Conservation (phyloP, 2,888 invertebrate genomes). For the Limnephilus lunatus region DNA sequence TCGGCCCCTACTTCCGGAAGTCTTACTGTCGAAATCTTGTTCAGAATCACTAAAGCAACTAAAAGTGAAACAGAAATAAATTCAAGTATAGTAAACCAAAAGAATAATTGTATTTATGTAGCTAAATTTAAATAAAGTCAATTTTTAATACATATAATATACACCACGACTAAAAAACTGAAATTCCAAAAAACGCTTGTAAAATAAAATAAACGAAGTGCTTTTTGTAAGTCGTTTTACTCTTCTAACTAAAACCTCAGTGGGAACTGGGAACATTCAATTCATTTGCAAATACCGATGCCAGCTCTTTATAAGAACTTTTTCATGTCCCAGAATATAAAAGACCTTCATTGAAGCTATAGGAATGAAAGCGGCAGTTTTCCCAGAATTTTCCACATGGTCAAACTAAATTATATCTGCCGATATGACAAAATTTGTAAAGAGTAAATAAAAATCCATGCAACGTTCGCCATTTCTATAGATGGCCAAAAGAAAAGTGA, state of each 20-base stretch:
- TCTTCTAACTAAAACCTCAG: neutral
- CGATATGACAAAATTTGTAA: slow-evolving; percentile 60
- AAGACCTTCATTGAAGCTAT: slow-evolving; percentile 13
- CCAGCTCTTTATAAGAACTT: slow-evolving; percentile 27
- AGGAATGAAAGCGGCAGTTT: slow-evolving; percentile 40
- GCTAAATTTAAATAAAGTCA: neutral
- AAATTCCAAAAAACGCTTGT: neutral
- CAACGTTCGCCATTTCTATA: slow-evolving; percentile 51
- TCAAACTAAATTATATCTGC: slow-evolving; percentile 59
- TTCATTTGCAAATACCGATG: slow-evolving; percentile 2
- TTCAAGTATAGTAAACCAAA: neutral
- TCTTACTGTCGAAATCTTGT: neutral
- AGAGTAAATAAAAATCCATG: slow-evolving; percentile 62
- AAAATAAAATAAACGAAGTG: neutral
- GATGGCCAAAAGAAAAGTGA: slow-evolving; percentile 49
- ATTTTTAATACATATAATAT: neutral
- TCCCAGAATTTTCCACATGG: slow-evolving; percentile 47
- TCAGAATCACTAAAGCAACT: neutral
- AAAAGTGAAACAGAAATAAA: neutral
- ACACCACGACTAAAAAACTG: neutral
- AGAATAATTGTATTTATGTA: neutral
- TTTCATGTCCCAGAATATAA: slow-evolving; percentile 24
- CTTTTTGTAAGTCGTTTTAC: slow-evolving; percentile 2
- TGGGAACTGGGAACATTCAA: slow-evolving; percentile 2
- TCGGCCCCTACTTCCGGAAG: neutral